Conservation (phyloP, 2,797 vertebrate species). For the Trachops cirrhosus region DNA sequence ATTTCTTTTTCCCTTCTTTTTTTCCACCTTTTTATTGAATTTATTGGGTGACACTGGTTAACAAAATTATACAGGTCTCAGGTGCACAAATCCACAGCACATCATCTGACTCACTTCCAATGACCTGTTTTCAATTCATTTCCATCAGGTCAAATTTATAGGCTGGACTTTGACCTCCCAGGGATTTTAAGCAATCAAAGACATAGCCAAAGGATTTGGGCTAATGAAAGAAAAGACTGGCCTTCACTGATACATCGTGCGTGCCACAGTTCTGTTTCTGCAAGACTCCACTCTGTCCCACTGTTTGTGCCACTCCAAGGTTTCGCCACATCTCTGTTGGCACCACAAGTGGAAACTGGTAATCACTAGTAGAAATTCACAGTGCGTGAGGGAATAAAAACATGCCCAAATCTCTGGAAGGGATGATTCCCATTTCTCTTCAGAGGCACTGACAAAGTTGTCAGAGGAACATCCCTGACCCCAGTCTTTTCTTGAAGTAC, state of each 20-base stretch:
- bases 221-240: not conserved
- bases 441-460: not conserved
- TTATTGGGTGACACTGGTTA: not conserved
- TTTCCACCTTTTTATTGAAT: not conserved
- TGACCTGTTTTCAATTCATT: not conserved
- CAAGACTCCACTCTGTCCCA: too few relatives aligned
- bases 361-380: not conserved
- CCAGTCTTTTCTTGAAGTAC: not conserved
- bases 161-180: not conserved
- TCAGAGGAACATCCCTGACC: not conserved
- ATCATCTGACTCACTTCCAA: not conserved
- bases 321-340: not conserved
- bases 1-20: not conserved
- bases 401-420: not conserved
- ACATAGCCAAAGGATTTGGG: not conserved
- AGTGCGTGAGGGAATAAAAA: not conserved
- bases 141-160: not conserved
- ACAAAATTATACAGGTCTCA: not conserved
- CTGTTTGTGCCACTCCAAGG: not conserved
- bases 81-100: not conserved
- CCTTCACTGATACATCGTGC: accelerated
- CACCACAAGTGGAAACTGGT: not conserved
- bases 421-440: not conserved
- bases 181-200: not conserved
- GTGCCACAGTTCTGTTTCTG: not conserved